A percentile compares a stretch with the other conserved stretches of the same genome.
Conservation (phyloP, 2,797 vertebrate species). For the Chrosomus eos region DNA sequence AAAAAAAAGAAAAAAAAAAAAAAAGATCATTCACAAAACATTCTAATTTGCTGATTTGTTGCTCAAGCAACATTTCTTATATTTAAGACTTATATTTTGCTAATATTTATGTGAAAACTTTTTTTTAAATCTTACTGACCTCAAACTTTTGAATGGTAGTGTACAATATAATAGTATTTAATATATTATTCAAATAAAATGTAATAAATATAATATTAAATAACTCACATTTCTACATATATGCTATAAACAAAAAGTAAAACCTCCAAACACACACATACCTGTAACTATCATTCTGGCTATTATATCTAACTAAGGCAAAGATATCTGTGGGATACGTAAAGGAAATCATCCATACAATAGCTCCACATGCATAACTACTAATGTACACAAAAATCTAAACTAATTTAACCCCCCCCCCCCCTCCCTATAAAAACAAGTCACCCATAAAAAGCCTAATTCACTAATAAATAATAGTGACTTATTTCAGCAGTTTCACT, state of each 20-base stretch:
- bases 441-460: neutral
- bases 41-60: neutral
- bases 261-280: slow-evolving; percentile 59
- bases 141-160: neutral
- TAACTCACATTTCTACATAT: neutral
- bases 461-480: neutral
- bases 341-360: slow-evolving; percentile 63
- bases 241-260: neutral
- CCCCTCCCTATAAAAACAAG: neutral
- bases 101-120: neutral
- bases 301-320: slow-evolving; percentile 98
- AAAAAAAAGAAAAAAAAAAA: neutral
- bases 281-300: slow-evolving; percentile 96
- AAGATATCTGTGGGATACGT: slow-evolving; percentile 89
- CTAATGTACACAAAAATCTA: neutral
- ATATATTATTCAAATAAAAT: neutral
- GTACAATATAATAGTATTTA: neutral
- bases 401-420: too few relatives aligned
- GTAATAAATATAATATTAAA: neutral
- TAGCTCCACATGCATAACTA: neutral
- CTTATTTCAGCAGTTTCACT: neutral
- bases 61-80: too few relatives aligned
- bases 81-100: too few relatives aligned
- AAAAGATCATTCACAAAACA: neutral
- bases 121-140: neutral